Conservation (phyloP, 2,888 invertebrate genomes). For the Odontomyia ornata region DNA sequence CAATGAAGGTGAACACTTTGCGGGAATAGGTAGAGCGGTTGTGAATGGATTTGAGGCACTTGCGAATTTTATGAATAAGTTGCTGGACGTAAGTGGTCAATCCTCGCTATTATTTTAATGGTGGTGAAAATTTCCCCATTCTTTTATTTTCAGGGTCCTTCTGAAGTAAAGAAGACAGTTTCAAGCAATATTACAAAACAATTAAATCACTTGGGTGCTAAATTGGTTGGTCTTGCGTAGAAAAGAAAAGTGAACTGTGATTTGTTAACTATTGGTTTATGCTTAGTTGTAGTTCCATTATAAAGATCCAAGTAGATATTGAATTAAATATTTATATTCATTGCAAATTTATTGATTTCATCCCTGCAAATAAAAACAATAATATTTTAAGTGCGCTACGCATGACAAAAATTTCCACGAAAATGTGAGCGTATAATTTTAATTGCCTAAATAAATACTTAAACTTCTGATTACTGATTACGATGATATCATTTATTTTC, state of each 20-base stretch:
- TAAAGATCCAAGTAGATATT: too few species aligned
- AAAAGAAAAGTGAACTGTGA: not conserved
- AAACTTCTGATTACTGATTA: too few species aligned
- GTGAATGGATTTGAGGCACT: constrained; percentile 75
- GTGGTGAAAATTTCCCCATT: not conserved
- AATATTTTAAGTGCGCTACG: too few species aligned
- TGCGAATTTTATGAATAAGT: constrained; percentile 71
- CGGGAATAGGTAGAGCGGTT: constrained; percentile 70
- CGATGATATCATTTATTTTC: too few species aligned
- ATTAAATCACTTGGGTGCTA: constrained; percentile 60
- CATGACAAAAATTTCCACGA: too few species aligned
- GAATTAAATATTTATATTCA: too few species aligned
- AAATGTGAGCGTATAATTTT: too few species aligned
- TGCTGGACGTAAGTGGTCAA: constrained; percentile 71
- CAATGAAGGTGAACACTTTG: constrained; percentile 75
- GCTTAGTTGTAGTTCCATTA: not conserved
- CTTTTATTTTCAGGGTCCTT: constrained; percentile 58
- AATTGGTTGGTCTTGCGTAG: constrained; percentile 59
- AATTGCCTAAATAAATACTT: too few species aligned
- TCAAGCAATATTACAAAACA: constrained; percentile 61
- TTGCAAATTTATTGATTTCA: too few species aligned
- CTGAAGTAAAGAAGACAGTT: constrained; percentile 58
- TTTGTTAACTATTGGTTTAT: not conserved
- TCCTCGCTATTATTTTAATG: constrained; percentile 53
- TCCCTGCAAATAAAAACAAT: too few species aligned